Evolutionary conservation across 2,113 vertebrate genomes (phyloP), one percentile per base, ranked within the genome.

Genomic region (Leiothrix lutea): DNA sequence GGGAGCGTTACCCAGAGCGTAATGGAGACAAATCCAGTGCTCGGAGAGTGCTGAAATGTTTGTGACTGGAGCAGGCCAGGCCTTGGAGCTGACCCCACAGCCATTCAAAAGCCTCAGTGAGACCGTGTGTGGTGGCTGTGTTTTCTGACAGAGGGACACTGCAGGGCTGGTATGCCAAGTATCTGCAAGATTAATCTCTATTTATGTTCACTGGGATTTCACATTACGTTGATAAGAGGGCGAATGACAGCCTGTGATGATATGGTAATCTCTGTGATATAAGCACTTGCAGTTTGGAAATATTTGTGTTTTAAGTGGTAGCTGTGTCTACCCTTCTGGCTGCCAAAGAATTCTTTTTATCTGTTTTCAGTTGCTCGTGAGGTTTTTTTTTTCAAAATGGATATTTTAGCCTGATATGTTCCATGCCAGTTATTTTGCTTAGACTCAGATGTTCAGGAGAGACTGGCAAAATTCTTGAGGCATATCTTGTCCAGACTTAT

Each of bases 261-360:
- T 96, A 92, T 3, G 14, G 64, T 94, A 94, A 91, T 92, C 91
- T 89, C 60, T 29, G 23, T 28, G 82, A 86, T 97, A 95, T 14
- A 75, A 79, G 80, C 71, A 73, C 85, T 92, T 79, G 58, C 6
- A 79, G 61, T 86, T 83, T 90, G 83, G 65, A 94, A 94, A 88
- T 23, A 13, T 75, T 84, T 79, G 33, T 61, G 65, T 67, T 83
- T 93, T 67, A 94, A 86, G 72, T 79, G 51, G 60, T 90, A 93
- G 75, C 67, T 90, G 5, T 80, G 67, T 90, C 79, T 81, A 22
- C 22, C 9, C 20, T 8, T 70, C 56, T 7, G 40, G 19, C 44
- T 95, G 92, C 82, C 82, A 93, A 90, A 85, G 48, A 79, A 77
- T 74, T 84, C 54, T 81, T 70, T 86, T 88, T 95, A 89, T 94